Evolutionary conservation across 2,113 vertebrate species (phyloP).

Genomic region (Eurystomus gularis): DNA sequence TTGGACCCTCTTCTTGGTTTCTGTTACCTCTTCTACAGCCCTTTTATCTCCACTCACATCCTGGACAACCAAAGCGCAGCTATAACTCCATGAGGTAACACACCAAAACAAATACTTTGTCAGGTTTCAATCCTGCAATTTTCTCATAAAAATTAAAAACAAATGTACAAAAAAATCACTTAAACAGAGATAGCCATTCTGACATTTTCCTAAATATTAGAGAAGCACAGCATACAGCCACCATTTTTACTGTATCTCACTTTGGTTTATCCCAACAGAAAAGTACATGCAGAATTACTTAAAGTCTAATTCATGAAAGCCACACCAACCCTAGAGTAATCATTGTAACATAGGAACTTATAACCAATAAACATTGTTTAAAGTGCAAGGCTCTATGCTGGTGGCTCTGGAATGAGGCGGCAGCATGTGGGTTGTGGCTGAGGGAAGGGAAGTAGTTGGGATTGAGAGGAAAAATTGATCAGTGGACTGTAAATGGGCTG

Average conservation of each 20-base stretch:
- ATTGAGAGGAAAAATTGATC: slow-evolving; percentile 11
- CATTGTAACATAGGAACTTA: background rate
- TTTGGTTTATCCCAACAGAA: background rate
- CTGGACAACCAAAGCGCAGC: background rate
- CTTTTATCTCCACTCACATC: background rate
- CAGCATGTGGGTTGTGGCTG: background rate
- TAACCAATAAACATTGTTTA: background rate
- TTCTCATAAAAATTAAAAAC: background rate
- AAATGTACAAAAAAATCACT: background rate
- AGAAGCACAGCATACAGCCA: background rate
- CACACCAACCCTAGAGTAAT: background rate
- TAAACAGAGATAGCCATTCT: background rate
- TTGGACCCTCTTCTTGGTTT: background rate
- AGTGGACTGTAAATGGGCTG: background rate
- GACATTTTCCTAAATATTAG: background rate
- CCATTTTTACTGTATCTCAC: background rate
- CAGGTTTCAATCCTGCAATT: background rate
- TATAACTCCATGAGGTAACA: background rate
- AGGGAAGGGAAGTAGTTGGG: background rate
- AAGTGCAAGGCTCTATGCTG: background rate
- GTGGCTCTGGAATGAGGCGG: background rate
- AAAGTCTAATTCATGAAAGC: background rate
- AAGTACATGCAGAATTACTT: background rate
- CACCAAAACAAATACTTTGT: background rate
- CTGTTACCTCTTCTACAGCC: background rate